Evolutionary conservation across 1,140 invertebrate species (phyloP), one percentile per base, ranked within the genome.

Genomic region (Propsilocerus akamusi): DNA sequence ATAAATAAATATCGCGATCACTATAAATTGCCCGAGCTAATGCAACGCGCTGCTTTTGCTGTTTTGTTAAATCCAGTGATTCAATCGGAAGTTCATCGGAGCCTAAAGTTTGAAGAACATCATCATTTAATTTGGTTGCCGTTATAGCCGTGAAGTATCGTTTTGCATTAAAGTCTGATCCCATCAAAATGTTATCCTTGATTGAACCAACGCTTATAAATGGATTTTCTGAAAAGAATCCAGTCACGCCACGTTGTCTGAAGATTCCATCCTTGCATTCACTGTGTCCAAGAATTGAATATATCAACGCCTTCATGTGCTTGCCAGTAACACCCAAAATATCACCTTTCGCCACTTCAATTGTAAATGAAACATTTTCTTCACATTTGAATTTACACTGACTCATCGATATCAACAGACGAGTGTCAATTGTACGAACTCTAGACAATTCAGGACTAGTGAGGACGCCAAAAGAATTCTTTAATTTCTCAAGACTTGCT

Each of bases 111-210:
- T 49, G 26, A 8, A 49, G 8, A 6, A 30, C 30, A 32, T 23
- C 26, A 22, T 49, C 23, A 32, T n/a, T 46, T 20, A 49, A 32
- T 7, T 37, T n/a, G 8, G 34, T 41, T 20, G 22, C 22, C 22
- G 34, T 41, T 41, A 41, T 20, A 20, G 34, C 34, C 11, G 34
- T 12, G 26, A 24, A 47, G 14, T 53, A 66, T 57, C 59, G 57
- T 48, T 59, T 59, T 7, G 60, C 53, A 53, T 75, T 65, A 57
- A 66, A 68, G 1, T 53, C 25, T 48, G 68, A 59, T 6, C 67
- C 71, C 59, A 78, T 78, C 1, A 77, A 53, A 53, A 81, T 75
- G 59, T 81, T 81, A n/a, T 81, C 73, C 46, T 70, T 67, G 0
- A 80, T 55, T n/a, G 74, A 76, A 2, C 66, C 67, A 57, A 77